phyloP scores from a whole-genome alignment of 1,140 invertebrate species.

The Drosophila ananassae region DNA sequence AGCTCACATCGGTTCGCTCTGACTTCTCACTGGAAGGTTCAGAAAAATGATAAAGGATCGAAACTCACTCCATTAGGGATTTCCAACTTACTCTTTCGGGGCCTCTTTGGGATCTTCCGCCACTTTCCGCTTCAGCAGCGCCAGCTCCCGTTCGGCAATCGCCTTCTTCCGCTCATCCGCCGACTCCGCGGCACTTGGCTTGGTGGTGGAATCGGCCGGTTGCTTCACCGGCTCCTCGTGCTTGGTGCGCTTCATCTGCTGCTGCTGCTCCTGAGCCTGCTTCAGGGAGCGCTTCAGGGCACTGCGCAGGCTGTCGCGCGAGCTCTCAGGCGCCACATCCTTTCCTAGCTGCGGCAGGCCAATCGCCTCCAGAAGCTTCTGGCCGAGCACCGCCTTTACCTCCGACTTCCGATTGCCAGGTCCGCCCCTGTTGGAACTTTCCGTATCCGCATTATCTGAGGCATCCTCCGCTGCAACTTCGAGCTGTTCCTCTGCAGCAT shows the following conservation, averaged over 20 bases:
- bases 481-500: neutral
- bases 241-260: slow-evolving; percentile 67
- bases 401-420: slow-evolving; percentile 45
- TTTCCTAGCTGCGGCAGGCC: slow-evolving; percentile 62
- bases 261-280: slow-evolving; percentile 76
- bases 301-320: slow-evolving; percentile 62
- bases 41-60: neutral
- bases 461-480: slow-evolving; percentile 6
- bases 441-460: neutral
- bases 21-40: slow-evolving; percentile 57
- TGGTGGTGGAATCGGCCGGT: slow-evolving; percentile 73
- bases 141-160: slow-evolving; percentile 67
- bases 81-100: slow-evolving; percentile 56
- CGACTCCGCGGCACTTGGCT: slow-evolving; percentile 50
- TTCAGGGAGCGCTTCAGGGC: slow-evolving; percentile 76
- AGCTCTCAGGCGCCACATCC: slow-evolving; percentile 48
- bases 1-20: slow-evolving; percentile 64
- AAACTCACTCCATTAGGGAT: neutral
- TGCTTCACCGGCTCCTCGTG: slow-evolving; percentile 65
- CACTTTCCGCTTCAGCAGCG: slow-evolving; percentile 53
- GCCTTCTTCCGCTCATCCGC: slow-evolving; percentile 73
- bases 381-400: slow-evolving; percentile 66
- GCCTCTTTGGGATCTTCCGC: slow-evolving; percentile 38
- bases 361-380: slow-evolving; percentile 77
- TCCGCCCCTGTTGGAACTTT: slow-evolving; percentile 4